Conservation (phyloP, 2,113 vertebrate genomes). For the Marmota flaviventris region DNA sequence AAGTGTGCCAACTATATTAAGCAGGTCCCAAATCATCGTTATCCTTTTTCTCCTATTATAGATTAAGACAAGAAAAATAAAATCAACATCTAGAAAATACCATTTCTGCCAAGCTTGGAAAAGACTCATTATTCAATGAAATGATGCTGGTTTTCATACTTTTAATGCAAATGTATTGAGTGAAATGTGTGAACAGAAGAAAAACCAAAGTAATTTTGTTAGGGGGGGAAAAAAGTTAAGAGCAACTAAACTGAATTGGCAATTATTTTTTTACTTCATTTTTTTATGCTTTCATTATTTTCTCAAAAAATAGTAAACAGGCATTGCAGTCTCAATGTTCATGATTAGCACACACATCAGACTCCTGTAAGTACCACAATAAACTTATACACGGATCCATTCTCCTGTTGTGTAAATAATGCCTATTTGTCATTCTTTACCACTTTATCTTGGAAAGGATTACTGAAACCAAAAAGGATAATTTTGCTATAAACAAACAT, state of each 20-base stretch:
- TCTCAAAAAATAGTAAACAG: slow-evolving; percentile 17
- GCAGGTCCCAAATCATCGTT: slow-evolving; percentile 18
- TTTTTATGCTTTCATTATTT: slow-evolving; percentile 54
- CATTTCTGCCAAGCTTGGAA: slow-evolving; percentile 7
- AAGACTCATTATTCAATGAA: neutral
- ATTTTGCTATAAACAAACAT: slow-evolving; percentile 49
- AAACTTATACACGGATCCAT: neutral
- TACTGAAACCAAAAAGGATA: slow-evolving; percentile 22
- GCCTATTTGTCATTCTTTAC: neutral
- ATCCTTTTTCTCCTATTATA: neutral
- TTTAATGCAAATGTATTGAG: neutral
- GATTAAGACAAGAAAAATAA: neutral
- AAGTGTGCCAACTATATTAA: slow-evolving; percentile 37
- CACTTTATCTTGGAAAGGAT: slow-evolving; percentile 17
- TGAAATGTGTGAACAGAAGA: slow-evolving; percentile 13
- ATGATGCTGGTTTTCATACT: neutral
- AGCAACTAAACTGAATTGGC: slow-evolving; percentile 1
- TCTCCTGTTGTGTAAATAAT: neutral
- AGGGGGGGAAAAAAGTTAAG: slow-evolving; percentile 1
- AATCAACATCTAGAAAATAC: slow-evolving; percentile 8
- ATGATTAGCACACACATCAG: neutral
- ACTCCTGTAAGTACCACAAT: neutral
- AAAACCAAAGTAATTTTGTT: slow-evolving; percentile 5
- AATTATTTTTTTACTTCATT: slow-evolving; percentile 14
- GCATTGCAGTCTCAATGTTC: neutral